phyloP scores from a whole-genome alignment of 1,140 invertebrate species.

The Hydropsyche tenuis region DNA sequence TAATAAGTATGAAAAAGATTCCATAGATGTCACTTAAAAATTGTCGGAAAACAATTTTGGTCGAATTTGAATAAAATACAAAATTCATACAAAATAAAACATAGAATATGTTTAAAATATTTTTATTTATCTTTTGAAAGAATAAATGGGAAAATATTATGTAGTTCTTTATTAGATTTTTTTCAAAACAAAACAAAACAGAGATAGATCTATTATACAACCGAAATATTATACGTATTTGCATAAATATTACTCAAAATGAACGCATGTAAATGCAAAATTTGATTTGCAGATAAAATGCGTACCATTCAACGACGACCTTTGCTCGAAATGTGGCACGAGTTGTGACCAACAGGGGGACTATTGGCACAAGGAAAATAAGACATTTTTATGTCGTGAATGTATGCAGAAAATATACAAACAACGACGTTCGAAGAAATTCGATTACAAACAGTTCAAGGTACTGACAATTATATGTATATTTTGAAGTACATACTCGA shows the following conservation, averaged over 20 bases:
- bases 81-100: too few species aligned
- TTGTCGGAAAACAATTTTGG: too few species aligned
- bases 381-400: slow-evolving; percentile 59
- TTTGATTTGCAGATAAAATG: slow-evolving; percentile 58
- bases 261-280: too few species aligned
- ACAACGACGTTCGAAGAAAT: slow-evolving; percentile 57
- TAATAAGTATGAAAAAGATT: slow-evolving; percentile 56
- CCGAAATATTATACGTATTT: too few species aligned
- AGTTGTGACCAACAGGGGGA: slow-evolving; percentile 61
- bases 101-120: too few species aligned
- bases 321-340: slow-evolving; percentile 57
- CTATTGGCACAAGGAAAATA: slow-evolving; percentile 61
- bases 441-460: slow-evolving; percentile 59
- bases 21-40: slow-evolving; percentile 55
- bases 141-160: too few species aligned
- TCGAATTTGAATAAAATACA: too few species aligned
- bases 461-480: slow-evolving; percentile 47
- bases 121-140: too few species aligned
- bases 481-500: slow-evolving; percentile 11
- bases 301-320: slow-evolving; percentile 60
- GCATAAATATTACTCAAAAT: too few species aligned
- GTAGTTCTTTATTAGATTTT: not conserved
- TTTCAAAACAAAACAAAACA: too few species aligned
- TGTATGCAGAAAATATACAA: slow-evolving; percentile 55
- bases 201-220: too few species aligned